phyloP scores from a whole-genome alignment of 2,113 vertebrate species.

The Todiramphus chloris region DNA sequence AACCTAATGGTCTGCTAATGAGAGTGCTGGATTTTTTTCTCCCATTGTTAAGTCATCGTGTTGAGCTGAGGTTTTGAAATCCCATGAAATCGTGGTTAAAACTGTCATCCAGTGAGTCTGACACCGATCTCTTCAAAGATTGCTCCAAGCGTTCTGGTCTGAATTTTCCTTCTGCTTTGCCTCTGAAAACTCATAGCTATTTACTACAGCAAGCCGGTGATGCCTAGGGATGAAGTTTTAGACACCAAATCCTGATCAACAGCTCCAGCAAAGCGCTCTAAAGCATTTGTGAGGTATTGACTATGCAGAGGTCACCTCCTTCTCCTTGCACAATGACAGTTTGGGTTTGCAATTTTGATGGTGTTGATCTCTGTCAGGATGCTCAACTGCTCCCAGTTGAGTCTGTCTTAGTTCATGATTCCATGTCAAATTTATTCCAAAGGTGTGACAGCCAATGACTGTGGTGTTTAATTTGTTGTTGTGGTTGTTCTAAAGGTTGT shows the following conservation, averaged over 20 bases:
- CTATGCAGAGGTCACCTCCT: fast-evolving
- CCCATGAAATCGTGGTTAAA: background rate
- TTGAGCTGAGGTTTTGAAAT: background rate
- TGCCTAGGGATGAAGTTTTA: background rate
- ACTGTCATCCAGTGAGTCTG: background rate
- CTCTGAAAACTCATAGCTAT: background rate
- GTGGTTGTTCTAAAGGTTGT: background rate
- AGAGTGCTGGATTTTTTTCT: background rate
- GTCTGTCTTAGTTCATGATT: background rate
- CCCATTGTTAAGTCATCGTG: background rate
- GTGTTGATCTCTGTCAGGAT: background rate
- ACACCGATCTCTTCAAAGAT: background rate
- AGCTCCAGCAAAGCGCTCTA: background rate
- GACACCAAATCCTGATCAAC: background rate
- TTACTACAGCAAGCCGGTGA: background rate
- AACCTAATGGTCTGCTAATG: background rate
- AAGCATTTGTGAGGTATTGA: background rate
- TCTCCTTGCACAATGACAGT: fast-evolving
- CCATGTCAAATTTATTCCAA: slow-evolving; percentile 11
- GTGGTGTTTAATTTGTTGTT: background rate
- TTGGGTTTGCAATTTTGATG: background rate
- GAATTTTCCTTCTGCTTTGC: background rate
- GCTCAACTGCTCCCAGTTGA: background rate
- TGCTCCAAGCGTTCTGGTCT: background rate
- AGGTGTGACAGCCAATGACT: background rate